Conservation (phyloP, 2,113 vertebrate species). For the Corvus cornix region DNA sequence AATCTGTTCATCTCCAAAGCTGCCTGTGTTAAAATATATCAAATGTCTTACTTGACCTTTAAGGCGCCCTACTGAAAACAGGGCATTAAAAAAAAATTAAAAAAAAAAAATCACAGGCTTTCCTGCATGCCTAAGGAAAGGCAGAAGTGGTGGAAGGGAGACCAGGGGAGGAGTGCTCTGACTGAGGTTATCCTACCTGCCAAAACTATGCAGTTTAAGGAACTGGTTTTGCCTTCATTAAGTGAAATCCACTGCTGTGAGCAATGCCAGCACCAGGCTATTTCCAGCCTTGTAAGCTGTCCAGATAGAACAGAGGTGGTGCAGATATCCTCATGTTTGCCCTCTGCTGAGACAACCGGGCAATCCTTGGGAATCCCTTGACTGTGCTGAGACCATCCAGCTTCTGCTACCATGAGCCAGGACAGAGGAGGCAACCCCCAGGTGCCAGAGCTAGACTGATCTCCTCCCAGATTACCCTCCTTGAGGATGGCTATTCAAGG, state of each 20-base stretch:
- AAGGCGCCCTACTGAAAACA: slow-evolving; percentile 59
- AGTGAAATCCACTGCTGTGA: neutral
- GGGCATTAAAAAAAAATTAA: slow-evolving; percentile 4
- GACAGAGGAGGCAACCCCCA: neutral
- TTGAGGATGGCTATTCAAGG: neutral
- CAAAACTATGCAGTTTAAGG: neutral
- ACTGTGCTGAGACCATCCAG: neutral
- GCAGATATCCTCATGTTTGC: neutral
- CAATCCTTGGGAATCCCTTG: neutral
- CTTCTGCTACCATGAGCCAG: neutral
- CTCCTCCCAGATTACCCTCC: neutral
- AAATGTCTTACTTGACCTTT: slow-evolving; percentile 77
- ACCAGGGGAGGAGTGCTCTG: neutral
- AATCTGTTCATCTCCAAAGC: slow-evolving; percentile 73
- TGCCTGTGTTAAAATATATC: slow-evolving; percentile 69
- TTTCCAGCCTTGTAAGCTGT: neutral
- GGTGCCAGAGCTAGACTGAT: neutral
- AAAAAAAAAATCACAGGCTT: neutral
- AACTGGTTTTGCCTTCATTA: neutral
- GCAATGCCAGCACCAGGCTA: neutral
- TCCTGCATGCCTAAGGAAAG: neutral
- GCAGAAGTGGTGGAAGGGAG: neutral
- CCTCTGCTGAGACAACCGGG: neutral
- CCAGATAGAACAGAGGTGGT: neutral
- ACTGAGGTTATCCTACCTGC: neutral